Base-by-base conservation (phyloP, 2,888 invertebrate genomes). In the Andrena hattorfiana region DNA sequence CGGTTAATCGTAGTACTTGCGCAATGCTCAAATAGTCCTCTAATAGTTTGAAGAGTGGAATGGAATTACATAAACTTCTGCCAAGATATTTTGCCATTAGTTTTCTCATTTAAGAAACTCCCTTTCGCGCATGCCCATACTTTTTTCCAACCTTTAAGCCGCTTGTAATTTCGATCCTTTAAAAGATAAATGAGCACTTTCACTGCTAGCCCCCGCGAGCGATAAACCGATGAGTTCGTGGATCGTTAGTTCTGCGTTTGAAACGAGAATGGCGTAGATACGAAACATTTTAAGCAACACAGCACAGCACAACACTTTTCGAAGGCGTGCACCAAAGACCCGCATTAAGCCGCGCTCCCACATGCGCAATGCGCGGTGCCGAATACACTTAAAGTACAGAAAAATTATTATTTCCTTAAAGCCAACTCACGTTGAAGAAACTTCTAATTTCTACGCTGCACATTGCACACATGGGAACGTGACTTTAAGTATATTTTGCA, bases 31-130 rank as follows among this genome's bases (percentile, higher is more conserved):
- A 66, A 49, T 48, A n/a, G 26, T 48, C 49, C 28, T 26, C 10
- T 16, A 42, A 20, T 2, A 35, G 23, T 10, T 13, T 42, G 48
- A 49, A 64, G 16, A 20, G n/a, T 28, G 1, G n/a, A 51, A 30
- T 3, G 23, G 51, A 32, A 63, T 71, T 51, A 62, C 26, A n/a
- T 32, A 72, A 63, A 35, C 32, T 73, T 64, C 32, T 35, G 32
- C 26, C 26, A 51, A 51, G 20, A 56, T 23, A 26, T 23, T 56
- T 56, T 23, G 26, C 10, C 10, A 56, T 56, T 56, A 51, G 20
- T 51, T 51, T 51, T n/a, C n/a, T 51, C 51, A 26, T 56, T 42
- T 56, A 56, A 56, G 10, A 10, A 23, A 26, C 56, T 56, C 10
- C 56, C 23, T 23, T 13, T 8, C 23, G 10, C 23, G 20, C 10